These are phyloP conservation scores for Cololabis saira DNA, from an alignment of 2,113 vertebrate species.

Conservation along the genomic window DNA sequence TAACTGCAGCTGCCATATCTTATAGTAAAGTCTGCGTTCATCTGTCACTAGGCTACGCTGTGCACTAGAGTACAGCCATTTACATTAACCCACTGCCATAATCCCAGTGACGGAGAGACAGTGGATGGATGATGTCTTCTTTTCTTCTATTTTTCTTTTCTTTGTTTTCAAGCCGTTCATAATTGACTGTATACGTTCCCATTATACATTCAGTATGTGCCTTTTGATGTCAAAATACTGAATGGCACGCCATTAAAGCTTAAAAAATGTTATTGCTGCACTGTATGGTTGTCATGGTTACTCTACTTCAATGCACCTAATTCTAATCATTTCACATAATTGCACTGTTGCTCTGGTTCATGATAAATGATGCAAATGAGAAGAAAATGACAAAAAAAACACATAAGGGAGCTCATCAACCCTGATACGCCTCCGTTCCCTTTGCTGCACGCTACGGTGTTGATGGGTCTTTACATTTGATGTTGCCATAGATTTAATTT, in stretches of 20 bases:
- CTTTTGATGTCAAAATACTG: not conserved
- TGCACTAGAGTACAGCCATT: no score
- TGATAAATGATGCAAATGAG: slow-evolving; percentile 21
- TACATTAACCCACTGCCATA: not conserved
- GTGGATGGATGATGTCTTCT: not conserved
- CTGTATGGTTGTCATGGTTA: slow-evolving; percentile 29
- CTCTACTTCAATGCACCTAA: slow-evolving; percentile 25
- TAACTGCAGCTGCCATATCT: not conserved
- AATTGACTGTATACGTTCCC: slow-evolving; percentile 1
- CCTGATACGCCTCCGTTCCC: slow-evolving; percentile 8
- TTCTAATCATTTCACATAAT: slow-evolving; percentile 30
- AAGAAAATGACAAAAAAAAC: slow-evolving; percentile 35
- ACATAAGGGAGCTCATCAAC: slow-evolving; percentile 41
- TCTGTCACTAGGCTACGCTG: not conserved
- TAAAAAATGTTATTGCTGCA: slow-evolving; percentile 24
- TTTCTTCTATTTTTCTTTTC: no score
- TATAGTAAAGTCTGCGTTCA: not conserved
- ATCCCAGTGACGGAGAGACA: not conserved
- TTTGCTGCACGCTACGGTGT: slow-evolving; percentile 3
- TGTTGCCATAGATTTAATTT: slow-evolving; percentile 41
- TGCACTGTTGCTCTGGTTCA: slow-evolving; percentile 23
- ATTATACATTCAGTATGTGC: slow-evolving; percentile 4
- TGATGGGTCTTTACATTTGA: slow-evolving; percentile 61
- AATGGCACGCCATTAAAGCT: slow-evolving; percentile 5
- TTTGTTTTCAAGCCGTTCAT: slow-evolving; percentile 9